These are phyloP conservation scores for Drosophila subquinaria DNA, from an alignment of 2,888 invertebrate genomes.

Conservation along the genomic window DNA sequence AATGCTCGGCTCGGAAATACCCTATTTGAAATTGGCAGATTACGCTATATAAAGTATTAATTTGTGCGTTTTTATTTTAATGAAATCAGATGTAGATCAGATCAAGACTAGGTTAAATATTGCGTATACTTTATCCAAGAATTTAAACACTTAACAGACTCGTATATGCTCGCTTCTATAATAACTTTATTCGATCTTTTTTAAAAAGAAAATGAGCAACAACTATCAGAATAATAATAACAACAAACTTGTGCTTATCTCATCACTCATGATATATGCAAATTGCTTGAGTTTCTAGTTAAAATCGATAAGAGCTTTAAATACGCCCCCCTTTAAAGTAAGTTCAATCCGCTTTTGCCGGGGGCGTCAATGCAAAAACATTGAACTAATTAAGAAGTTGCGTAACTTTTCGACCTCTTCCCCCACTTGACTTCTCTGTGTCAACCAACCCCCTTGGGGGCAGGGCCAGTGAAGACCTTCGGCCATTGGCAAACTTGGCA, in stretches of 20 bases:
- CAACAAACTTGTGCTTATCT: not conserved
- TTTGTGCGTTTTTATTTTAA: not conserved
- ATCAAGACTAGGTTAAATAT: not conserved
- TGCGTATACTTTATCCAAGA: not conserved
- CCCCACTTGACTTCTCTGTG: not conserved
- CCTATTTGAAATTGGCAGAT: not conserved
- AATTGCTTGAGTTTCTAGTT: slow-evolving; percentile 39
- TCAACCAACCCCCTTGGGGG: slow-evolving; percentile 7
- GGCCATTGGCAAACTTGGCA: slow-evolving; percentile 46
- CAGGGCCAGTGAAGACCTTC: slow-evolving; percentile 10
- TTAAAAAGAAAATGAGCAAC: not conserved
- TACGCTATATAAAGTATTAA: not conserved
- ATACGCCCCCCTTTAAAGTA: slow-evolving; percentile 16
- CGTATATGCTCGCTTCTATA: not conserved
- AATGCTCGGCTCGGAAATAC: not conserved
- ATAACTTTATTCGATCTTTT: too few species aligned
- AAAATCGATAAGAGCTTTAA: slow-evolving; percentile 47
- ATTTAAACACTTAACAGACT: not conserved
- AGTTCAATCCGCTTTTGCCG: slow-evolving; percentile 2
- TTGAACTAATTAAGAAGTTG: slow-evolving; percentile 69
- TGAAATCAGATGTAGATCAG: too few species aligned
- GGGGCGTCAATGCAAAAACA: slow-evolving; percentile 43
- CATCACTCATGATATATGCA: slow-evolving; percentile 21
- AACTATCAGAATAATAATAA: slow-evolving; percentile 1
- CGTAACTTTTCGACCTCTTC: slow-evolving; percentile 47